Evolutionary conservation across 2,113 vertebrate genomes (phyloP), one percentile per base, ranked within the genome.

Genomic region (Pachyramphus minor): DNA sequence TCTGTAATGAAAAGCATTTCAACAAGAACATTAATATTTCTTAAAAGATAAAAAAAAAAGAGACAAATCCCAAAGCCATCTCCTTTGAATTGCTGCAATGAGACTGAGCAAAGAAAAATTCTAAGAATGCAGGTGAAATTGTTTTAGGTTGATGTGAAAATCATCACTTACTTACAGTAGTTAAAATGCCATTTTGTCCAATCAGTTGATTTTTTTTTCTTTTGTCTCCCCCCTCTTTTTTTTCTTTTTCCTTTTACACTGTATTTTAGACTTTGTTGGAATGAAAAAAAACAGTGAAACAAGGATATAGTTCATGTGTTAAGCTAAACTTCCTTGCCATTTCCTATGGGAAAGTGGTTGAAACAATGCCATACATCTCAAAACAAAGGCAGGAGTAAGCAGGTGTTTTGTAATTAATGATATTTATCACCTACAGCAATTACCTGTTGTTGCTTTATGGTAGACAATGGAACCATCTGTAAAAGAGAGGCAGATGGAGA

Each of bases 1-100:
- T 44, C 83, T 75, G 76, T 81, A 94, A 73, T 69, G 93, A 96
- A 96, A 95, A 90, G 76, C 59, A 92, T 95, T 96, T 97, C 95
- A 93, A 89, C 94, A 96, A 74, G 83, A 81, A 85, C 76, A 81
- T 73, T 83, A 80, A 74, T 77, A 81, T 90, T 95, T 94, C 85
- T 92, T 91, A 92, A 72, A 91, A 94, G 69, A 87, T 13, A 14
- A 64, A 42, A 74, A 62, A 52, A 64, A 69, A 69, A 41, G 39
- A 42, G 42, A 42, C n/a, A 94, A 89, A 95, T 87, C 88, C 92
- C 59, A 53, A 85, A 90, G 55, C 49, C 53, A 69, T 83, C 58
- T 64, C 67, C 50, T 94, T 90, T 94, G 82, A 92, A 69, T 88
- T 90, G 25, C 53, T 93, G 56, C 62, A 49, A 27, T 52, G 85